Conservation (phyloP, 2,113 vertebrate genomes). For the Butorides virescens region DNA sequence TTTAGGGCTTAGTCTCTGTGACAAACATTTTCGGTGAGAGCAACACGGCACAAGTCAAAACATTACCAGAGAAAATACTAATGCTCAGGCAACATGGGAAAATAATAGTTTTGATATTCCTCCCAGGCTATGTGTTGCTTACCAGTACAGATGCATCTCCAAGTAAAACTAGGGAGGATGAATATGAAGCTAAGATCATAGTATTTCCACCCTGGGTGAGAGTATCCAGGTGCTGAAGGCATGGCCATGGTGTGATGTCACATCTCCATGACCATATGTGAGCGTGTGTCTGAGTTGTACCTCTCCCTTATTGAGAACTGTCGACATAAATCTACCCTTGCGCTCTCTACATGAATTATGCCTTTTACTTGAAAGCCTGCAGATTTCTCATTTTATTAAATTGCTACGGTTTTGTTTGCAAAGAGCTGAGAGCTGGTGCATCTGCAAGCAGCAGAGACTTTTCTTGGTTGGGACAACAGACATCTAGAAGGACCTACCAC, state of each 20-base stretch:
- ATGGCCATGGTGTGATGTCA: background rate
- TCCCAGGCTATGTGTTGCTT: background rate
- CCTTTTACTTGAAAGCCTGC: background rate
- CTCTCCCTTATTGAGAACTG: background rate
- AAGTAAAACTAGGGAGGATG: background rate
- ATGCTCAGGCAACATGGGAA: fast-evolving
- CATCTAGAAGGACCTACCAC: background rate
- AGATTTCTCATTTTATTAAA: background rate
- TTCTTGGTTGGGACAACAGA: background rate
- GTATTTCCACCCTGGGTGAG: background rate
- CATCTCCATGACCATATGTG: background rate
- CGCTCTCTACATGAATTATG: background rate
- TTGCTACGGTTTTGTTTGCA: background rate
- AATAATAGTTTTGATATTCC: background rate
- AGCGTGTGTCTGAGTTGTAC: fast-evolving
- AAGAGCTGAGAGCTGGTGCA: background rate
- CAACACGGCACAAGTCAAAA: background rate
- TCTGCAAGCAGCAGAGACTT: background rate
- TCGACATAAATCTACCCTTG: background rate
- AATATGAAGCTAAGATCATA: background rate
- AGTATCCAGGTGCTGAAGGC: background rate
- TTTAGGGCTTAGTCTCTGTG: background rate
- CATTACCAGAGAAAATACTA: background rate
- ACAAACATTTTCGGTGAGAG: background rate
- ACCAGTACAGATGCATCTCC: background rate